These are phyloP conservation scores for Oryctolagus cuniculus DNA, from an alignment of 2,113 vertebrate species.

Conservation along the genomic window mOryCun1.1 NC_091435.1:106512501-106513000, in stretches of 20 bases:
- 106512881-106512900: background rate
- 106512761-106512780: slow-evolving; percentile 42
- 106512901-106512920: slow-evolving; percentile 21
- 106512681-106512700: background rate
- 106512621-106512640: slow-evolving; percentile 51
- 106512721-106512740: background rate
- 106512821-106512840: background rate
- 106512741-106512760: background rate
- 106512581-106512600: slow-evolving; percentile 41
- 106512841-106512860: slow-evolving; percentile 6
- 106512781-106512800: background rate
- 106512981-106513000: background rate
- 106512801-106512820: slow-evolving; percentile 31
- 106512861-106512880: background rate
- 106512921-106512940: background rate
- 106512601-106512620: slow-evolving; percentile 32
- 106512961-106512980: background rate
- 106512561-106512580: slow-evolving; percentile 69
- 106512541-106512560: slow-evolving; percentile 65
- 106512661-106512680: background rate
- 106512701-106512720: background rate
- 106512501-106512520: slow-evolving; percentile 73
- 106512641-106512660: slow-evolving; percentile 49
- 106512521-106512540: slow-evolving; percentile 71
- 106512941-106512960: background rate